Percentiles rank a stretch among this genome's conserved stretches.
phyloP scores from a whole-genome alignment of 2,888 invertebrate species.

The Parapristionchus giblindavisi region DNA sequence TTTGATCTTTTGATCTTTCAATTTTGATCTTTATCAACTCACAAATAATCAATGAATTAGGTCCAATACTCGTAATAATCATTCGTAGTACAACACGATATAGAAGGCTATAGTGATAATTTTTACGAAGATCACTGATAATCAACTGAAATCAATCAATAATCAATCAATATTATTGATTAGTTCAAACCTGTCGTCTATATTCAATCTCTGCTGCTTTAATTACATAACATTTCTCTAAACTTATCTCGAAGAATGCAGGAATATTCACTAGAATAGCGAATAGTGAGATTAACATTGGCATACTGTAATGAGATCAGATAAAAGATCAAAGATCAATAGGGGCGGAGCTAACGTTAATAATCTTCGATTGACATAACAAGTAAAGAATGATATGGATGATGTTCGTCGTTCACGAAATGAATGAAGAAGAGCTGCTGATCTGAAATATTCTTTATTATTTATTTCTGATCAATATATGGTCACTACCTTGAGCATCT shows the following conservation, averaged over 20 bases:
- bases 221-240: constrained; percentile 41
- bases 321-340: neutral
- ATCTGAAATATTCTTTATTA: constrained; percentile 37
- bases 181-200: neutral
- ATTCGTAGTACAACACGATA: constrained; percentile 61
- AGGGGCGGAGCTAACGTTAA: constrained; percentile 36
- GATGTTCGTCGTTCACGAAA: constrained; percentile 62
- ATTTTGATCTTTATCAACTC: constrained; percentile 25
- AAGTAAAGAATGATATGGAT: constrained; percentile 54
- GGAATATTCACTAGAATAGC: constrained; percentile 61
- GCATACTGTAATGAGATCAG: constrained; percentile 48
- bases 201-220: constrained; percentile 37
- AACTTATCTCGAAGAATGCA: constrained; percentile 61
- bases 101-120: constrained; percentile 50
- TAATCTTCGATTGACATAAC: constrained; percentile 57
- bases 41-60: constrained; percentile 61
- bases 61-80: constrained; percentile 63
- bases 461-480: neutral
- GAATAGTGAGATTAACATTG: constrained; percentile 51
- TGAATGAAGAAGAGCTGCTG: constrained; percentile 52
- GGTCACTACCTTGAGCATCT: constrained; percentile 53
- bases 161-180: neutral
- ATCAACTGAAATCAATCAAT: constrained; percentile 44
- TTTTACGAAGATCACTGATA: constrained; percentile 51
- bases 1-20: neutral